phyloP scores from a whole-genome alignment of 2,797 vertebrate genomes.

The Zalophus californianus region DNA sequence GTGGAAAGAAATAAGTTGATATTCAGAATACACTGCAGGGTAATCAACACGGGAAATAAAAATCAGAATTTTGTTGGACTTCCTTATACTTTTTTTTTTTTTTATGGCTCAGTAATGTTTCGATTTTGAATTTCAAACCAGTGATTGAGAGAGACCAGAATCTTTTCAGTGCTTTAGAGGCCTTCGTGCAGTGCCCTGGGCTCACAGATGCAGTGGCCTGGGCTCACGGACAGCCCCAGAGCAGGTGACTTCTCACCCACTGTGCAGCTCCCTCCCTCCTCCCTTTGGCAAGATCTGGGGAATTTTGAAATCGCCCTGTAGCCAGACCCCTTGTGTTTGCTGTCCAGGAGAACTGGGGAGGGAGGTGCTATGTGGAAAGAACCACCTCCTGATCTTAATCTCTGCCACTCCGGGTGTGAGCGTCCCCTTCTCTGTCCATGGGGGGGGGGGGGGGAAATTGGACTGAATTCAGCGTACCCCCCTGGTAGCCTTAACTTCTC shows the following conservation, averaged over 20 bases:
- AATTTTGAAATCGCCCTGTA: conserved; percentile 74
- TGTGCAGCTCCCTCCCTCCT: not conserved
- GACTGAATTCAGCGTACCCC: not conserved
- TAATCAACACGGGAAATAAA: not conserved
- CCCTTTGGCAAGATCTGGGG: conserved; percentile 43
- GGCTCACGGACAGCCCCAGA: not conserved
- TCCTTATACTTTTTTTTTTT: not conserved
- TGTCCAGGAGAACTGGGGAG: conserved; percentile 47
- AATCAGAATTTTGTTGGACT: not conserved
- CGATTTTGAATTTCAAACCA: conserved; percentile 22
- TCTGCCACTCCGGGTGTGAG: not conserved
- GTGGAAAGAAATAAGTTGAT: not conserved
- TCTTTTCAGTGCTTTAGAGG: not conserved
- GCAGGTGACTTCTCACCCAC: conserved; percentile 77
- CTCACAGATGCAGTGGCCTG: not conserved
- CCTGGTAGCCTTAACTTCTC: not conserved
- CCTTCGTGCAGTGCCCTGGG: not conserved
- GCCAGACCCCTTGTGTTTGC: conserved; percentile 53
- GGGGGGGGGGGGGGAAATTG: not conserved
- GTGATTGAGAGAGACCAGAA: not conserved
- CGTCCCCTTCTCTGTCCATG: not conserved
- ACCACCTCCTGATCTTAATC: not conserved
- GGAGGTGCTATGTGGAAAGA: conserved; percentile 34
- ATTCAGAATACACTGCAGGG: not conserved
- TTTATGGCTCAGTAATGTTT: not conserved